These are phyloP conservation scores for Pteruthius melanotis DNA, from an alignment of 2,113 vertebrate genomes.

Conservation along the genomic window DNA sequence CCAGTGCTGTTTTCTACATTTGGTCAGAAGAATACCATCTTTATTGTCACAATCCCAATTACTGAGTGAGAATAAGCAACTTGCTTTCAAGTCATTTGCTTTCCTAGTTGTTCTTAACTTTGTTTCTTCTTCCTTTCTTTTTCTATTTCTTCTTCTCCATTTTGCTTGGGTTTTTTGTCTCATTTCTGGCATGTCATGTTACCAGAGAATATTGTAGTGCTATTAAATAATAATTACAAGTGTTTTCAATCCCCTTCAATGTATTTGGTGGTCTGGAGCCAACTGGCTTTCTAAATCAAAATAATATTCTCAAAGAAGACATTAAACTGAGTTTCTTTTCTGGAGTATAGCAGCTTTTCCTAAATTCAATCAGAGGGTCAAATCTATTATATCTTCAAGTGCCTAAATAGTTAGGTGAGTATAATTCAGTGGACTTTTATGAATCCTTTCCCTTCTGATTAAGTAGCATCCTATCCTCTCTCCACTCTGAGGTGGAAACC, in stretches of 20 bases:
- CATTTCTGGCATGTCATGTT: neutral
- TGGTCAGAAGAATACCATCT: neutral
- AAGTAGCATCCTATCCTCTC: neutral
- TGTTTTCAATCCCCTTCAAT: neutral
- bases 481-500: neutral
- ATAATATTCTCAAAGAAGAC: neutral
- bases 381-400: neutral
- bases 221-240: neutral
- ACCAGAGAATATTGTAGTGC: neutral
- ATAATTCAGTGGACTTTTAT: neutral
- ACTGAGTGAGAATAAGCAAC: neutral
- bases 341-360: neutral
- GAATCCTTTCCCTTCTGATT: neutral
- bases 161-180: neutral
- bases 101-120: neutral
- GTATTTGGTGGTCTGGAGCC: neutral
- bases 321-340: neutral
- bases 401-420: neutral
- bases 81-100: neutral
- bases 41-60: neutral
- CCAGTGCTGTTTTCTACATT: neutral
- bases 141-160: neutral
- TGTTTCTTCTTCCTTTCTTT: neutral
- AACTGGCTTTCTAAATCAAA: neutral
- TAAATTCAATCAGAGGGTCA: neutral